phyloP scores from a whole-genome alignment of 2,888 invertebrate genomes.

The Proisotoma minuta region DNA sequence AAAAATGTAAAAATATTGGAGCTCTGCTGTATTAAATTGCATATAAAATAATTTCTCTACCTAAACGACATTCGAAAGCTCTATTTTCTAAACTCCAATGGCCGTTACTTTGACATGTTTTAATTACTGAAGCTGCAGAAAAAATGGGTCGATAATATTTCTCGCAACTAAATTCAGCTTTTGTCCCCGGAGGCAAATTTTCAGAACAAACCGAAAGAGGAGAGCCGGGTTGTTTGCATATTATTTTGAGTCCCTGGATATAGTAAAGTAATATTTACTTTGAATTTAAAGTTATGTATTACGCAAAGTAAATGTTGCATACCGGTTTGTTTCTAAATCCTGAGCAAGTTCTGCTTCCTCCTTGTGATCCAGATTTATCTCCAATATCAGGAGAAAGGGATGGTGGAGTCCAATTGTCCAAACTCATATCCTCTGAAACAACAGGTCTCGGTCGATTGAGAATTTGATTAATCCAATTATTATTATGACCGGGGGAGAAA shows the following conservation, averaged over 20 bases:
- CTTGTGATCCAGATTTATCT: constrained; percentile 1
- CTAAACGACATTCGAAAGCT: constrained; percentile 33
- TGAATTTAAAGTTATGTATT: background rate
- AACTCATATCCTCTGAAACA: background rate
- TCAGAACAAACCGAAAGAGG: constrained; percentile 14
- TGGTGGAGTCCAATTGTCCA: constrained; percentile 7
- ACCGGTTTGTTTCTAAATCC: constrained; percentile 2
- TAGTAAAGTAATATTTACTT: background rate
- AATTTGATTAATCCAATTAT: constrained; percentile 1
- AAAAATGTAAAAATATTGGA: constrained; percentile 1
- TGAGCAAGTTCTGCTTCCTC: background rate
- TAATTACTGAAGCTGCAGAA: constrained; percentile 22
- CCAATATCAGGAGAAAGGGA: background rate
- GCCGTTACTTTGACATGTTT: constrained; percentile 31
- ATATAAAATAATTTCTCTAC: constrained; percentile 10
- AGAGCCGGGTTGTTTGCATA: constrained; percentile 21
- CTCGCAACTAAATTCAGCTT: constrained; percentile 30
- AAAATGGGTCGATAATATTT: constrained; percentile 27
- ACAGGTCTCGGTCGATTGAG: background rate
- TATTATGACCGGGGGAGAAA: background rate
- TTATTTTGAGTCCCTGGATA: constrained; percentile 25
- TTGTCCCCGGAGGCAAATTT: constrained; percentile 21
- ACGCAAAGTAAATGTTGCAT: no score
- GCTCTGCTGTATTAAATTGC: background rate
- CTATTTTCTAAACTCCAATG: constrained; percentile 31